phyloP scores from a whole-genome alignment of 2,888 invertebrate genomes.

The Adelphocoris suturalis region DNA sequence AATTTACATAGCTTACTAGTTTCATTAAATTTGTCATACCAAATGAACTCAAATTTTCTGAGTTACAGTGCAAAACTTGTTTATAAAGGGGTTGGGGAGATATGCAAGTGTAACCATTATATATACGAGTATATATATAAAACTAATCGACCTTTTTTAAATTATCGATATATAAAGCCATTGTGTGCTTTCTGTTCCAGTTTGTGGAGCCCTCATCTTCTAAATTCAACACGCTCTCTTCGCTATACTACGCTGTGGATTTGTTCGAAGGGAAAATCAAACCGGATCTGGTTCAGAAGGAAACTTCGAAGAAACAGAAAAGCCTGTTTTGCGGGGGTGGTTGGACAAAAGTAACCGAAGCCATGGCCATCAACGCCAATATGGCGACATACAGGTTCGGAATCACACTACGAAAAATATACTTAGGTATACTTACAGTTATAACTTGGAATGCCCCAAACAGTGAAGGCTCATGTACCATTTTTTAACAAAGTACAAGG shows the following conservation, averaged over 20 bases:
- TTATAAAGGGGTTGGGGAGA: too few species aligned
- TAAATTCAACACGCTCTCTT: slow-evolving; percentile 12
- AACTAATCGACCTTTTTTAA: too few species aligned
- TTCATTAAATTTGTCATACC: too few species aligned
- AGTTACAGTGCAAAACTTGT: too few species aligned
- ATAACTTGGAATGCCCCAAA: not conserved
- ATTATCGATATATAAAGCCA: too few species aligned
- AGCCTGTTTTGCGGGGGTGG: slow-evolving; percentile 12
- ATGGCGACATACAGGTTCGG: slow-evolving; percentile 23
- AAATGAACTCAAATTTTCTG: too few species aligned
- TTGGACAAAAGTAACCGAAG: slow-evolving; percentile 41
- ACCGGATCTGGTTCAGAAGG: slow-evolving; percentile 1
- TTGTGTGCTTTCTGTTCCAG: not conserved
- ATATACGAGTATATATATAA: too few species aligned
- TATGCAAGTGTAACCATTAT: too few species aligned
- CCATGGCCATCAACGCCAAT: slow-evolving; percentile 37
- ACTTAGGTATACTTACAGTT: not conserved
- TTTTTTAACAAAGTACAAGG: not conserved
- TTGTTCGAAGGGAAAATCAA: slow-evolving; percentile 11
- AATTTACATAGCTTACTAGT: too few species aligned
- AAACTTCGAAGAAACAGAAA: slow-evolving; percentile 32
- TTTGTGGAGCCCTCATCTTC: not conserved
- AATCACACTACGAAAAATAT: too few species aligned
- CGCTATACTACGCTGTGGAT: slow-evolving; percentile 10
- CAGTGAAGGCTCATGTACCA: not conserved